phyloP scores from a whole-genome alignment of 1,140 invertebrate species.

The Drosophila chauvacae region DNA sequence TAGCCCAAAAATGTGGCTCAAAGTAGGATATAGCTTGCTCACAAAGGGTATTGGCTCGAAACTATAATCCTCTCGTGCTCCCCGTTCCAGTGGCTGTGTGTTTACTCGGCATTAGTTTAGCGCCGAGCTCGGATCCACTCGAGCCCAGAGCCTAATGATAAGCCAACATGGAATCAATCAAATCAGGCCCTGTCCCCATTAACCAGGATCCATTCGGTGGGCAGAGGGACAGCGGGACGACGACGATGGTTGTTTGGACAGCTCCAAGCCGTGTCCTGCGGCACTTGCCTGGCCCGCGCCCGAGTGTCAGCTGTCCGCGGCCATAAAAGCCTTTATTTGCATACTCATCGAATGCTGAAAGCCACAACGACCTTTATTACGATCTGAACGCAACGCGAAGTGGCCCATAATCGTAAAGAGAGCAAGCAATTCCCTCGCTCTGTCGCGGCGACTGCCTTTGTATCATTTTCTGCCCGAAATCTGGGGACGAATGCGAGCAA shows the following conservation, averaged over 20 bases:
- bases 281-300: constrained; percentile 7
- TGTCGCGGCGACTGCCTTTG: constrained; percentile 12
- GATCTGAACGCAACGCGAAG: constrained; percentile 23
- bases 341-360: constrained; percentile 71
- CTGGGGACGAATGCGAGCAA: neutral
- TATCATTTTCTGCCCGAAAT: constrained; percentile 2
- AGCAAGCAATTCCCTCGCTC: constrained; percentile 56
- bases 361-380: constrained; percentile 63
- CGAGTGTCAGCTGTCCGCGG: constrained; percentile 59
- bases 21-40: neutral
- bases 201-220: constrained; percentile 7
- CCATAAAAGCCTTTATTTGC: constrained; percentile 66
- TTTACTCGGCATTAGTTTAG: constrained; percentile 28
- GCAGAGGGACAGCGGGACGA: neutral
- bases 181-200: constrained; percentile 35
- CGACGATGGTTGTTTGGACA: constrained; percentile 21
- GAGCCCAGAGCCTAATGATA: constrained; percentile 58
- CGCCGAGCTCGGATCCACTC: neutral
- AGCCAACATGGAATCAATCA: constrained; percentile 74
- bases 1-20: constrained; percentile 10
- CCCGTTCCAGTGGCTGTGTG: neutral
- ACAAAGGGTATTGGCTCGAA: constrained; percentile 1
- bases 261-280: constrained; percentile 38
- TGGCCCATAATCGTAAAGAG: constrained; percentile 68
- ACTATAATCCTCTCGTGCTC: neutral